Base-by-base conservation (phyloP, 2,888 invertebrate species). In the Agrotis ipsilon region DNA sequence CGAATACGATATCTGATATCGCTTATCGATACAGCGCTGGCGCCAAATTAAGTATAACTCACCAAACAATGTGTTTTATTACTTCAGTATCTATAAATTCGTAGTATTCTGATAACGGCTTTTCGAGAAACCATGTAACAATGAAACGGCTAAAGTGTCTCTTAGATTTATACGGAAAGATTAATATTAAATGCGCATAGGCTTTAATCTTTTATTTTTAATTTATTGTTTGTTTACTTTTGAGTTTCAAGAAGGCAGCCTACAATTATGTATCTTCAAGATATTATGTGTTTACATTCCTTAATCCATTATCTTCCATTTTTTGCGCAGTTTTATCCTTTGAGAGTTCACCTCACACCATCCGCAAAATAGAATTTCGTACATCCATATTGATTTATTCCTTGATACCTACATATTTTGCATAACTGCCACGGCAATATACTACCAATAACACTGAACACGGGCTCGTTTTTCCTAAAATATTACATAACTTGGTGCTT, bases 81-180 rank as follows among this genome's bases (percentile, higher is more conserved):
- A 61, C 60, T 54, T 59, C 45, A 61, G 57, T 81, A 78, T 71
- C 68, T 59, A 72, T 65, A 59, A 77, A 68, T 83, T 84, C 85
- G 48, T 55, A 52, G 83, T 82, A 83, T 72, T 68, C 24, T 49
- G 83, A 83, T 84, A 84, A 77, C 19, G 21, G 19, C 54, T 69
- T 75, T 66, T 76, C 72, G 72, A 54, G 55, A 84, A 61, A 61
- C 63, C 45, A 46, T 24, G 55, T 72, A 84, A 70, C 65, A 64
- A 84, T 75, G 46, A 59, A 73, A 69, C 9, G 58, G 32, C 57
- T 70, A 39, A 73, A 75, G 45, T 68, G 63, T 69, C 51, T 60
- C 52, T 48, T 70, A 65, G 82, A 82, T 82, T 84, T 78, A 68
- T 52, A 51, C 19, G 68, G 58, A 82, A 82, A 60, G 84, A 82